Conservation (phyloP, 2,888 invertebrate genomes). For the Willowsia nigromaculata region DNA sequence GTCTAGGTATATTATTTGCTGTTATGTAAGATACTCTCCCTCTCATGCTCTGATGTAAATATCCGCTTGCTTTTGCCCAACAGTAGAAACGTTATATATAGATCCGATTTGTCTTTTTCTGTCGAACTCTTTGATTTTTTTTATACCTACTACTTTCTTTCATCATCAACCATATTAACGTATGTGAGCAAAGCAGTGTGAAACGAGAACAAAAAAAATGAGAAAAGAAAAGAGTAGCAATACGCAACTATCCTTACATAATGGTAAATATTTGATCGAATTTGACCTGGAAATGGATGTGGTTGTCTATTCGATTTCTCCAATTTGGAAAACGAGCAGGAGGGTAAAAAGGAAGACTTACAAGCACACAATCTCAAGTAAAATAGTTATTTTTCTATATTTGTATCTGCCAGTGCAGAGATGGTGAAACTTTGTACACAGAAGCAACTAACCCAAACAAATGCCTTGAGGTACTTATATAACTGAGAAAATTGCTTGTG, state of each 20-base stretch:
- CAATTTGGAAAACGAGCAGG: neutral
- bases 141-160: neutral
- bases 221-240: slow-evolving; percentile 4
- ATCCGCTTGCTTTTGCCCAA: no score
- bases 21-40: neutral
- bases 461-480: no score
- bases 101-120: neutral
- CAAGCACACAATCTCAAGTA: neutral
- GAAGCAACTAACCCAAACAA: no score
- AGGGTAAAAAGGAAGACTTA: neutral
- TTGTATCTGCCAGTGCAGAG: no score
- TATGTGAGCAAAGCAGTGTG: neutral
- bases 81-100: neutral
- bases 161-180: neutral
- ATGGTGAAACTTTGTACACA: no score
- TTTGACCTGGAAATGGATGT: slow-evolving; percentile 26
- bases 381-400: no score
- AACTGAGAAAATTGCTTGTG: no score
- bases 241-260: neutral
- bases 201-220: neutral
- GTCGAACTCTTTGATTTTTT: neutral
- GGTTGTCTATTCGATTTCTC: neutral
- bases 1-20: neutral
- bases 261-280: neutral
- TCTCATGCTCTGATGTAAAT: neutral